Evolutionary conservation across 2,797 vertebrate genomes (phyloP), one percentile per base, ranked within the genome.

Genomic region (Euthynnus affinis): DNA sequence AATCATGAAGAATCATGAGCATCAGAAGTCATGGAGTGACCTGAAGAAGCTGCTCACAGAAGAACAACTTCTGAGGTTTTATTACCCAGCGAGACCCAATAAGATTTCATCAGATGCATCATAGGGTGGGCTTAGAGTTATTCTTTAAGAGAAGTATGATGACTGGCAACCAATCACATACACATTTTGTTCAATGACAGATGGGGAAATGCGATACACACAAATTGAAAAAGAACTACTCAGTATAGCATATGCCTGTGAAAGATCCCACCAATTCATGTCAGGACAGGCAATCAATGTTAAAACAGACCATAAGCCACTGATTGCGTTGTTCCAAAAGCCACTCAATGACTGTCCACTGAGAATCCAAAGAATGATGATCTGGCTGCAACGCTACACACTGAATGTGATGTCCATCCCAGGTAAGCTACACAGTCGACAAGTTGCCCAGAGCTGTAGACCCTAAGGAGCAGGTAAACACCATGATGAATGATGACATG

Each of bases 391-490:
- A 53, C 17, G 29, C 29, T 32, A 32, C 29, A 1, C 29, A 32
- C 29, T 32, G 29, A 32, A 32, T 32, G 29, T 32, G 29, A 32
- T 32, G 37, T 76, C 48, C 23, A 75, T 22, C 3, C 53, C 46
- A 0, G 73, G 55, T 22, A 69, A 61, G 8, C 25, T 81, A 44
- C 25, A 23, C 13, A 15, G 67, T 10, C 12, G 4, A 40, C 37
- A 77, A 53, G 77, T 83, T 60, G 81, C 68, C 32, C 29, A 40
- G 44, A 78, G 77, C 49, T 1, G 61, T 65, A 5, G 83, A 88
- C 29, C 20, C 29, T 6, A 34, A 34, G 20, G 46, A 66, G 10
- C 20, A 8, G 6, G 27, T 9, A 22, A 51, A 37, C 46, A 32
- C 27, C 12, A 66, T n/a, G 13, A 34, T n/a, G 5, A 9, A 66